Evolutionary conservation across 2,797 vertebrate genomes (phyloP), one percentile per base, ranked within the genome.

Genomic region (Sebastes oblongus): DNA sequence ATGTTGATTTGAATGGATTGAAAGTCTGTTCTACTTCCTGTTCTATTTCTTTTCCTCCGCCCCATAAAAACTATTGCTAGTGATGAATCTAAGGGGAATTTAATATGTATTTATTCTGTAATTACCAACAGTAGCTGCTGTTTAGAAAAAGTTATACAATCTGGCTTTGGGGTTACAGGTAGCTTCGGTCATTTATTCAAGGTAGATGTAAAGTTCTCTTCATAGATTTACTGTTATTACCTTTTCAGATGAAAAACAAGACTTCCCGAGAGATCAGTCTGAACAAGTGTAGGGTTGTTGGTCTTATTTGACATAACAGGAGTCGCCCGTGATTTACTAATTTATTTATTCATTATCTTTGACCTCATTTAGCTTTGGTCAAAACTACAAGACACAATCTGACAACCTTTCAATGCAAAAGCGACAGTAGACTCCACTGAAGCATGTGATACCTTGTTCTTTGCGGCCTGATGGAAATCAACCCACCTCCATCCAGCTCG

Each of bases 401-500:
- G 12, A 30, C 22, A 39, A 11, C 42, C 8, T 6, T 24, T 18
- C 39, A 50, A 22, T 5, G 2, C 5, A 34, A 11, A 29, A n/a
- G n/a, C 54, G 13, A 14, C 5, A 1, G 6, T n/a, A 2, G 6
- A 4, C 11, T 29, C 36, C 18, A 42, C 18, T 75, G 69, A 79
- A 78, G 60, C 61, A 32, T 75, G 79, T 79, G 79, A 68, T 79
- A 52, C 20, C 67, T 60, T 60, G 66, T 64, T 71, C 24, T 59
- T 59, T 73, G 50, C 72, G 64, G 67, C 74, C 2, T 14, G 62
- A 75, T 27, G 54, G 65, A 77, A 84, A 59, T 84, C 59, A 68
- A 79, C 76, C 66, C 79, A 61, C 58, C 71, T 83, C 72, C 18
- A 79, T 78, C 56, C 68, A 66, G 68, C 58, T 83, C 55, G 22